These are phyloP conservation scores for Anguilla anguilla DNA, from an alignment of 2,797 vertebrate genomes.

Conservation along the genomic window DNA sequence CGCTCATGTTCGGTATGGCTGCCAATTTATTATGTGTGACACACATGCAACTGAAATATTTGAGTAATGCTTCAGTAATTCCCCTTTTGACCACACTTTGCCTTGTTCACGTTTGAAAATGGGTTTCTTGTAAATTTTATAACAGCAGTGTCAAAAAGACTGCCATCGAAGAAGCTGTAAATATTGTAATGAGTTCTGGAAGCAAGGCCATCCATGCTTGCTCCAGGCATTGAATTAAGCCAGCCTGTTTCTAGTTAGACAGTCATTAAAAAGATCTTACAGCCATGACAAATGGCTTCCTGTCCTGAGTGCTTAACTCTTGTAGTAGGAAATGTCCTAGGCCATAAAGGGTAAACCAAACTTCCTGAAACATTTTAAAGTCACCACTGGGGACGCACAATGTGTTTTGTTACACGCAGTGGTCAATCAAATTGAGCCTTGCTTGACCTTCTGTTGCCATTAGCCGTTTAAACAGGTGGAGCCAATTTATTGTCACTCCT, in stretches of 20 bases:
- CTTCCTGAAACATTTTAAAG: slow-evolving; percentile 92
- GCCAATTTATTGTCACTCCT: slow-evolving; percentile 69
- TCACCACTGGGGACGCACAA: slow-evolving; percentile 79
- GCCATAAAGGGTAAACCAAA: slow-evolving; percentile 85
- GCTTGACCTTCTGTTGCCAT: slow-evolving; percentile 60
- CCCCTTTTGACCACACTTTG: slow-evolving; percentile 67
- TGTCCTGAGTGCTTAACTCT: slow-evolving; percentile 95
- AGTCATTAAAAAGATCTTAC: slow-evolving; percentile 99
- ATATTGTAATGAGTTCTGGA: slow-evolving; percentile 92
- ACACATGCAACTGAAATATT: too few species aligned
- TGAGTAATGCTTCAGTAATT: slow-evolving; percentile 25
- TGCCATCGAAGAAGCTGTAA: slow-evolving; percentile 89
- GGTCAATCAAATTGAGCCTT: slow-evolving; percentile 69
- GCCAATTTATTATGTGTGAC: too few species aligned
- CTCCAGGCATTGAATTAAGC: slow-evolving; percentile 90
- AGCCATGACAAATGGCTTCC: slow-evolving; percentile 94
- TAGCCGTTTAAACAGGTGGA: slow-evolving; percentile 76
- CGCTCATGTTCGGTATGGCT: too few species aligned
- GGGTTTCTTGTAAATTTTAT: slow-evolving; percentile 90
- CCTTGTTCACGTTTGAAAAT: slow-evolving; percentile 72
- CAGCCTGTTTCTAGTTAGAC: slow-evolving; percentile 97
- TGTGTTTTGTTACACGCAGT: slow-evolving; percentile 68
- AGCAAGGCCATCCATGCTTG: slow-evolving; percentile 87
- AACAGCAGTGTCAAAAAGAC: slow-evolving; percentile 89
- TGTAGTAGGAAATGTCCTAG: slow-evolving; percentile 90